Percentiles rank a stretch among this genome's conserved stretches.
phyloP scores from a whole-genome alignment of 2,113 vertebrate species.

The Dipodomys stephensi region DNA sequence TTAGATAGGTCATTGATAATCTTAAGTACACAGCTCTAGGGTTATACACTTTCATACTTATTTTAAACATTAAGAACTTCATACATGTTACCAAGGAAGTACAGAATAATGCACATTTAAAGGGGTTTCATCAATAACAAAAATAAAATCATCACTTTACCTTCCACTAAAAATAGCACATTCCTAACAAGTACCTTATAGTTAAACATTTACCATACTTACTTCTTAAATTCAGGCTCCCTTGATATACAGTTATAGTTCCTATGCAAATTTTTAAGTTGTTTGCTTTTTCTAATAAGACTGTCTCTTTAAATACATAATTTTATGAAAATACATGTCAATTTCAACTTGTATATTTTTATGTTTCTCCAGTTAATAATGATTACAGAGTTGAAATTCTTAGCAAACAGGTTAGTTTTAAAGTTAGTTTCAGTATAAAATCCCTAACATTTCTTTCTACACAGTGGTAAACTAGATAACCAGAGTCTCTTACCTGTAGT shows the following conservation, averaged over 20 bases:
- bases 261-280: constrained; percentile 42
- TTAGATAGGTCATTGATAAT: constrained; percentile 24
- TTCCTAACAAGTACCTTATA: background rate
- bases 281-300: background rate
- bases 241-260: background rate
- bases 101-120: constrained; percentile 13
- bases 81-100: background rate
- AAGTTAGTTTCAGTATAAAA: constrained; percentile 52
- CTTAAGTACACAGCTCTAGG: background rate
- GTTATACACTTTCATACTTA: background rate
- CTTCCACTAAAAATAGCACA: constrained; percentile 47
- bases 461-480: background rate
- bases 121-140: background rate
- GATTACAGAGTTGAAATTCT: constrained; percentile 42
- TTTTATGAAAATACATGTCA: background rate
- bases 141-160: constrained; percentile 17
- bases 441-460: background rate
- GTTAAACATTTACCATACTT: constrained; percentile 42
- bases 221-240: constrained; percentile 6
- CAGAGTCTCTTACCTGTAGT: constrained; percentile 91
- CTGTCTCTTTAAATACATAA: constrained; percentile 23
- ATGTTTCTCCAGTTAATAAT: background rate
- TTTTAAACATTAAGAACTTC: background rate
- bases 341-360: constrained; percentile 23
- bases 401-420: constrained; percentile 37